Base-by-base conservation (phyloP, 2,888 invertebrate genomes). In the Sminthurinus aureus region DNA sequence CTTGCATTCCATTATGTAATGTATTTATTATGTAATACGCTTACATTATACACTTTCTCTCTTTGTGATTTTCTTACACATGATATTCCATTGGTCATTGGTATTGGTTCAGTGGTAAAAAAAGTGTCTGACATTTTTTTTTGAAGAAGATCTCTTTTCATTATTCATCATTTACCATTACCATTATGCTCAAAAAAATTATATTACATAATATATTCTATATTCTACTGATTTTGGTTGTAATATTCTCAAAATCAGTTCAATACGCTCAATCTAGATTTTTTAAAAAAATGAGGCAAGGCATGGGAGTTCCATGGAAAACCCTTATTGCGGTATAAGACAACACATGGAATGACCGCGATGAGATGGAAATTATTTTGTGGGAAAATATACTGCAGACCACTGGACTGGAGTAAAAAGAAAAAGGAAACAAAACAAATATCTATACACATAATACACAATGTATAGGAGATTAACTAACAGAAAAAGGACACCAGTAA, bases 311-410 rank as follows among this genome's bases (percentile, higher is more conserved):
- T n/a, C 13, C 12, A 71, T 12, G 71, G 71, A 71, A 20, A 22
- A 24, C 20, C 20, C 22, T 4, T 73, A 15, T 73, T 26, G 24
- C 26, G 24, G 73, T 73, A 26, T n/a, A 15, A 22, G 24, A 73
- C 22, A 22, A 73, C 73, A 73, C 73, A 73, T 73, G 73, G 22
- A 73, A 38, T 73, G 73, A 26, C 26, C 71, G 20, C n/a, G 20
- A 18, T 9, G 71, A 38, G 38, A 38, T 38, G 38, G 38, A 20
- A 24, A 73, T 26, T 11, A 73, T 73, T 73, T 73, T 73, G 73
- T 73, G 73, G 73, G 73, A 73, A 73, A 73, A 73, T 73, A 73
- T 67, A 9, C 13, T 64, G 0, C 64, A 13, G n/a, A 64, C 64
- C 4, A 71, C 18, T 15, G 71, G 71, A 71, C 71, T n/a, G 71